Conservation (phyloP, 2,888 invertebrate species). For the Drosophila cyrtoloma region DNA sequence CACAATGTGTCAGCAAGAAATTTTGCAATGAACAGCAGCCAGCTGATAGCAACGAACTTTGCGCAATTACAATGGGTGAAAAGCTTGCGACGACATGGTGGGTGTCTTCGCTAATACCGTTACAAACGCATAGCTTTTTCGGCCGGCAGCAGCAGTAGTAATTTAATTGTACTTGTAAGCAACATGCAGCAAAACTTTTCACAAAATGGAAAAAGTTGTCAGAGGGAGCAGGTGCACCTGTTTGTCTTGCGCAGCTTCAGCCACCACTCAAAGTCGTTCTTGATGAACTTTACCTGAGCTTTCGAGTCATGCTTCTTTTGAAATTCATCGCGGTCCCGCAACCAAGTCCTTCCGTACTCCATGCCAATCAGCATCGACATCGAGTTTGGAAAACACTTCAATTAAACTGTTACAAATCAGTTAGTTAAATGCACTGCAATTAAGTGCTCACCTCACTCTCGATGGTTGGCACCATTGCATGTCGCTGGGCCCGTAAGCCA, state of each 20-base stretch:
- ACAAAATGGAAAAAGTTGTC: constrained; percentile 15
- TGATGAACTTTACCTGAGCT: constrained; percentile 56
- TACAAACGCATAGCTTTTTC: constrained; percentile 21
- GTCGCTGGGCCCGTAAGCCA: constrained; percentile 24
- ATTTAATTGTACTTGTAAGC: neutral
- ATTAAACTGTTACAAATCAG: neutral
- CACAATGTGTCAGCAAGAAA: constrained; percentile 4
- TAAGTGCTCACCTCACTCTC: constrained; percentile 64
- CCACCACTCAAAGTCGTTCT: constrained; percentile 75
- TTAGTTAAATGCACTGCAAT: neutral
- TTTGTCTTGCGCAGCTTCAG: constrained; percentile 61
- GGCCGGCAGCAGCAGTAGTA: neutral
- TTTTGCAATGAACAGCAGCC: constrained; percentile 20
- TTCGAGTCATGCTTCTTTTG: constrained; percentile 16
- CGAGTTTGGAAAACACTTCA: constrained; percentile 43
- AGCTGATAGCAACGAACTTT: neutral
- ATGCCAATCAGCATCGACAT: constrained; percentile 60
- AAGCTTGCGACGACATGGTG: constrained; percentile 38
- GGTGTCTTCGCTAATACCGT: constrained; percentile 40
- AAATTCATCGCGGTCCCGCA: constrained; percentile 60
- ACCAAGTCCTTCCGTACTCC: constrained; percentile 74
- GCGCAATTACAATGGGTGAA: constrained; percentile 8
- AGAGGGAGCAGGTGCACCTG: constrained; percentile 54
- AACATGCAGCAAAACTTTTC: constrained; percentile 1
- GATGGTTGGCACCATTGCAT: constrained; percentile 59